Evolutionary conservation across 2,797 vertebrate genomes (phyloP).

Genomic region (Malacoctenus gilli): DNA sequence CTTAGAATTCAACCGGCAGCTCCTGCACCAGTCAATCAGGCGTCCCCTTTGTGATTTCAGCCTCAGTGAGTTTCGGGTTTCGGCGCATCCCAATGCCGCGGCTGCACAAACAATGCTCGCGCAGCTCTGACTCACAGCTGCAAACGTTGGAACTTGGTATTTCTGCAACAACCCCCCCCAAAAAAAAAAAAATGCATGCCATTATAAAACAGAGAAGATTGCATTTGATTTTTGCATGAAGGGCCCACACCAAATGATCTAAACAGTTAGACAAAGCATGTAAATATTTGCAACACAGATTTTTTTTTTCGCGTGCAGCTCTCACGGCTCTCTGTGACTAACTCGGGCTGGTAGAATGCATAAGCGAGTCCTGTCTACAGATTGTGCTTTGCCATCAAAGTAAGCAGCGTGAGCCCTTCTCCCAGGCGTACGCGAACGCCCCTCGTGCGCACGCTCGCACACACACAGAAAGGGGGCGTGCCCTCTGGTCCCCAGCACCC

Average conservation of each 20-base stretch:
- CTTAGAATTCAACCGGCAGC: conserved; percentile 63
- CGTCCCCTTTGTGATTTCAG: conserved; percentile 76
- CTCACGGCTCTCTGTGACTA: conserved; percentile 44
- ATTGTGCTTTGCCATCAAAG: conserved; percentile 61
- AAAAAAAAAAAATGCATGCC: conserved; percentile 2
- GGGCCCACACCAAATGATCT: conserved; percentile 30
- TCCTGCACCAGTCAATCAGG: conserved; percentile 70
- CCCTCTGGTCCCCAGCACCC: conserved; percentile 63
- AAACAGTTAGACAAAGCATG: conserved; percentile 50
- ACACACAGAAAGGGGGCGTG: conserved; percentile 49
- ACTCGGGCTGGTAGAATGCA: conserved; percentile 53
- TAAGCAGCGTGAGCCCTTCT: conserved; percentile 49
- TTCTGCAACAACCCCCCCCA: no score
- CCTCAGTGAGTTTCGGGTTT: conserved; percentile 74
- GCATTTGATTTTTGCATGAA: conserved; percentile 19
- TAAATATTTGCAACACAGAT: conserved; percentile 42
- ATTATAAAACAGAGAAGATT: conserved; percentile 9
- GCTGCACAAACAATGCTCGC: conserved; percentile 58
- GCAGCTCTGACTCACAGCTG: conserved; percentile 26
- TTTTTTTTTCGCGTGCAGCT: conserved; percentile 28
- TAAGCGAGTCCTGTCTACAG: conserved; percentile 53
- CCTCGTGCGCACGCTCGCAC: conserved; percentile 15
- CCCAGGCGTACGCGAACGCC: conserved; percentile 24
- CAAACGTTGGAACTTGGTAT: conserved; percentile 4
- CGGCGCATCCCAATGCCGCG: conserved; percentile 61